Evolutionary conservation across 1,140 invertebrate genomes (phyloP).

Genomic region (Macrotrachela quadricornifera): DNA sequence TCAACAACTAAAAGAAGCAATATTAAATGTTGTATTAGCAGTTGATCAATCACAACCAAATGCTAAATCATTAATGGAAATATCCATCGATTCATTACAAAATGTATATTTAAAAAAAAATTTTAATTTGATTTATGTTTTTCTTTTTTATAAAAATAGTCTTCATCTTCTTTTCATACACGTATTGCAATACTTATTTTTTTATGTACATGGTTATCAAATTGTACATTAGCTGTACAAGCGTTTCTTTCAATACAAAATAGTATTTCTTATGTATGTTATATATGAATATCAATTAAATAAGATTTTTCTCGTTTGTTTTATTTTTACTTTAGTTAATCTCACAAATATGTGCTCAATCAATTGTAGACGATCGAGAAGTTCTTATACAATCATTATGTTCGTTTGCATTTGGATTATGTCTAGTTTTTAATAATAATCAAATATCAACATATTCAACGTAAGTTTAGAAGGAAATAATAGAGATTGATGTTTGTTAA

Average conservation of each 20-base stretch:
- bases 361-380: constrained; percentile 55
- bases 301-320: too few species aligned
- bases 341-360: constrained; percentile 28
- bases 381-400: constrained; percentile 71
- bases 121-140: too few species aligned
- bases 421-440: constrained; percentile 74
- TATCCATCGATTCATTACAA: too few species aligned
- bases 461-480: constrained; percentile 12
- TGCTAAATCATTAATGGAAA: too few species aligned
- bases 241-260: constrained; percentile 60
- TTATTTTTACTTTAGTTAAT: constrained; percentile 18
- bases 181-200: constrained; percentile 76
- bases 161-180: constrained; percentile 44
- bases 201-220: constrained; percentile 61
- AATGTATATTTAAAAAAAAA: too few species aligned
- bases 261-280: constrained; percentile 51
- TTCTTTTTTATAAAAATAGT: too few species aligned
- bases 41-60: neutral
- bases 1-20: constrained; percentile 63
- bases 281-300: neutral
- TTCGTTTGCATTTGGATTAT: constrained; percentile 76
- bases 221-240: constrained; percentile 59
- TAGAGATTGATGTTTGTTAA: neutral
- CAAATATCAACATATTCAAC: constrained; percentile 51
- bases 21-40: constrained; percentile 71